Percentiles rank a stretch among this genome's conserved stretches.
phyloP scores from a whole-genome alignment of 2,888 invertebrate genomes.

The Artemia sinica region DNA sequence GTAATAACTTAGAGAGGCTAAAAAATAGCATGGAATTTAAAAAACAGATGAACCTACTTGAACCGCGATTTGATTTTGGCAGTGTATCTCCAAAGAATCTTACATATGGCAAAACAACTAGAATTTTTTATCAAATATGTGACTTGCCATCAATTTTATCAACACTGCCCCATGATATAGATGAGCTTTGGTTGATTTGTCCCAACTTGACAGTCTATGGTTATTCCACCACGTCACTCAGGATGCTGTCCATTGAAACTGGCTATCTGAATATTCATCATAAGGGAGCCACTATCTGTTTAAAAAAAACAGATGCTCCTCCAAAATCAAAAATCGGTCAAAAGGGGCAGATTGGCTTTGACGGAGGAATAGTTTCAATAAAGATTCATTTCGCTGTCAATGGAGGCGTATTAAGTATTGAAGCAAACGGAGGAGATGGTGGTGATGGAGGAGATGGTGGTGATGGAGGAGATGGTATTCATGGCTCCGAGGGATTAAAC shows the following conservation, averaged over 20 bases:
- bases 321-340: background rate
- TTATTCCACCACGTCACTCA: background rate
- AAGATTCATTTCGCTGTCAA: background rate
- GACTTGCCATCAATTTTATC: background rate
- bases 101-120: background rate
- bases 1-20: background rate
- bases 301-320: background rate
- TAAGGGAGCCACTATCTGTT: background rate
- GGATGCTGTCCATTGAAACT: background rate
- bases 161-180: background rate
- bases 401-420: background rate
- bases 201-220: background rate
- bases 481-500: background rate
- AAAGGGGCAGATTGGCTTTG: background rate
- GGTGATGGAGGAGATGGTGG: constrained; percentile 9
- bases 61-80: background rate
- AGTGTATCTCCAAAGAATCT: background rate
- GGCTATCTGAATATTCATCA: background rate
- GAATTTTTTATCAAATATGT: background rate
- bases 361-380: background rate
- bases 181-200: background rate
- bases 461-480: background rate
- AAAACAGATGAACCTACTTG: no score
- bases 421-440: no score
- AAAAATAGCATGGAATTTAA: background rate